Percentiles rank a stretch among this genome's conserved stretches.
Conservation (phyloP, 53 echinoderm and acorn worm species). For the Paracentrotus lividus region DNA sequence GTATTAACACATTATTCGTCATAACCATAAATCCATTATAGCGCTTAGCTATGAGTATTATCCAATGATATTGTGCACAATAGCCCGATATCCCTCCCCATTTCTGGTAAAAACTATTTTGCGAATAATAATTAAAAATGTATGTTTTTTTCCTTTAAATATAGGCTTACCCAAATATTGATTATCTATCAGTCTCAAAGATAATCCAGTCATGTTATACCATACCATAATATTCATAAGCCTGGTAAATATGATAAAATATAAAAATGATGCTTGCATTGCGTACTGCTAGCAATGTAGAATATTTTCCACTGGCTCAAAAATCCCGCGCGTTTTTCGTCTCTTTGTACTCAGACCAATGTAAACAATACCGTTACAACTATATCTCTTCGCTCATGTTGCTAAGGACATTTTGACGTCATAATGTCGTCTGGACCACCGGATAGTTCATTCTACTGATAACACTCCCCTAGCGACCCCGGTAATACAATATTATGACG, state of each 20-base stretch:
- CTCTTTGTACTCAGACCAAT: not conserved
- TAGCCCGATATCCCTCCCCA: not conserved
- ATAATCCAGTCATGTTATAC: not conserved
- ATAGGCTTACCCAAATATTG: not conserved
- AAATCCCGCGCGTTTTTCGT: conserved; percentile 24
- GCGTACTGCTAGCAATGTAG: not conserved
- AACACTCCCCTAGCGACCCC: conserved; percentile 4
- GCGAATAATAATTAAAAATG: not conserved
- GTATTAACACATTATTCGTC: too few relatives aligned
- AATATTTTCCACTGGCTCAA: conserved; percentile 1
- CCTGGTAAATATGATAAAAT: not conserved
- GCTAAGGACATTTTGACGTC: conserved; percentile 38
- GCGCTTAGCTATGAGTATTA: not conserved
- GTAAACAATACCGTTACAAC: not conserved
- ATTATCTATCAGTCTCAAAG: not conserved
- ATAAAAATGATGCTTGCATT: not conserved
- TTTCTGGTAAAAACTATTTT: not conserved
- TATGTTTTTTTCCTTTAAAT: not conserved
- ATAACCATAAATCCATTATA: not conserved
- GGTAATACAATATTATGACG: not conserved
- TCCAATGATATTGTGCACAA: not conserved
- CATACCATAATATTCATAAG: not conserved
- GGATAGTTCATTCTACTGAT: not conserved
- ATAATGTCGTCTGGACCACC: not conserved
- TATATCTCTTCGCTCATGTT: not conserved